Evolutionary conservation across 2,797 vertebrate genomes (phyloP).

Genomic region (Epinephelus malabaricus): DNA sequence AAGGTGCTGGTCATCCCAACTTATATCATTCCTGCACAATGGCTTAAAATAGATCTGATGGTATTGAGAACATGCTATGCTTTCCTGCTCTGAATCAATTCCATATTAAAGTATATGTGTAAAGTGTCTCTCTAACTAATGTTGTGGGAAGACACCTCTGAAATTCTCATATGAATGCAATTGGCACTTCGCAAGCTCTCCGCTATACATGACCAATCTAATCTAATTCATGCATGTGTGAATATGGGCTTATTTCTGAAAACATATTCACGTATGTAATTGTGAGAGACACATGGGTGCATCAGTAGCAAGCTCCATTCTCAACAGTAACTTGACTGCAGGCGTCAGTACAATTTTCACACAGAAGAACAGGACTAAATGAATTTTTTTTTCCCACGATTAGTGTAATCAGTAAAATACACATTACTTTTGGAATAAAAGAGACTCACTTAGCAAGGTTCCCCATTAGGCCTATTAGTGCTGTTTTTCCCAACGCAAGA

Average conservation of each 20-base stretch:
- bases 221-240: not conserved
- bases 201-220: not conserved
- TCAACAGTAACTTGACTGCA: not conserved
- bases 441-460: not conserved
- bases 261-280: not conserved
- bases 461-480: not conserved
- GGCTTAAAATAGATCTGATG: conserved; percentile 27
- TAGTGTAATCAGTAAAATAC: not conserved
- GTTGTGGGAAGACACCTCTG: conserved; percentile 6
- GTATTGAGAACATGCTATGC: not conserved
- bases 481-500: not conserved
- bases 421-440: not conserved
- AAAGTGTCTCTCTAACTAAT: conserved; percentile 4
- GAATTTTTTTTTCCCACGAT: not conserved
- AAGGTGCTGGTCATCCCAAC: conserved; percentile 39
- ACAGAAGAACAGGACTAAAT: not conserved
- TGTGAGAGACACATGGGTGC: not conserved
- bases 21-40: conserved; percentile 38
- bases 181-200: conserved; percentile 10
- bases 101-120: no score
- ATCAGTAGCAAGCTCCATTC: not conserved
- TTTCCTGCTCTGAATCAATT: conserved; percentile 25
- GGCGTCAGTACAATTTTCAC: not conserved
- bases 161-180: not conserved
- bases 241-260: not conserved